Conservation (phyloP, 2,888 invertebrate genomes). For the Plutella xylostella region DNA sequence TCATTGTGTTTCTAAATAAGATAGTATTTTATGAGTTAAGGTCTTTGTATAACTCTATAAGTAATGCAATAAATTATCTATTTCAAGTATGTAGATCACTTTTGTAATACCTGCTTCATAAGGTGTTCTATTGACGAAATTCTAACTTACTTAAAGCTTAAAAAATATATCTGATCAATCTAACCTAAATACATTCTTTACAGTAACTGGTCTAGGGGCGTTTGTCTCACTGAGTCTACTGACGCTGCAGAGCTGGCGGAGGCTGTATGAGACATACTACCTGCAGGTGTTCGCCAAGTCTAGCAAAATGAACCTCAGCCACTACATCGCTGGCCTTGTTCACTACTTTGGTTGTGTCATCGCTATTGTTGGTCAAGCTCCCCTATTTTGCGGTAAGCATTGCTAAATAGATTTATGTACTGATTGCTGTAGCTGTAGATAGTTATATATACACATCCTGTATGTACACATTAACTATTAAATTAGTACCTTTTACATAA, state of each 20-base stretch:
- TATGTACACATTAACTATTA: too few species aligned
- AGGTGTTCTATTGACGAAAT: not conserved
- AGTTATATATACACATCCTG: too few species aligned
- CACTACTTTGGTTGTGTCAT: slow-evolving; percentile 82
- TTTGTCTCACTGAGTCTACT: slow-evolving; percentile 73
- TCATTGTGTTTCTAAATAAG: not conserved
- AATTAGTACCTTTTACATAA: too few species aligned
- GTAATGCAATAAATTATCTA: not conserved
- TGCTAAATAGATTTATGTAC: not conserved
- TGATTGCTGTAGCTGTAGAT: too few species aligned
- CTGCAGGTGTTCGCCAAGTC: slow-evolving; percentile 84
- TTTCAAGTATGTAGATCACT: not conserved
- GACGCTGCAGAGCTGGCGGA: slow-evolving; percentile 76
- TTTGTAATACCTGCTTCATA: not conserved
- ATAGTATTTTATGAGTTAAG: not conserved
- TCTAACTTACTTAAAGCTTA: not conserved
- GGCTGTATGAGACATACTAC: slow-evolving; percentile 85
- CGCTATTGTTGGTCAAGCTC: slow-evolving; percentile 77
- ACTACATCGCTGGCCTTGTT: slow-evolving; percentile 80
- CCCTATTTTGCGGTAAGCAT: slow-evolving; percentile 71
- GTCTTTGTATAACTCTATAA: not conserved
- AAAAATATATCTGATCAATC: not conserved
- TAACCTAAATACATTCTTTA: slow-evolving; percentile 24
- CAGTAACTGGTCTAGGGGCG: slow-evolving; percentile 71
- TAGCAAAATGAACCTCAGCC: slow-evolving; percentile 81